Base-by-base conservation (phyloP, 2,797 vertebrate genomes). In the Arctocebus calabarensis region DNA sequence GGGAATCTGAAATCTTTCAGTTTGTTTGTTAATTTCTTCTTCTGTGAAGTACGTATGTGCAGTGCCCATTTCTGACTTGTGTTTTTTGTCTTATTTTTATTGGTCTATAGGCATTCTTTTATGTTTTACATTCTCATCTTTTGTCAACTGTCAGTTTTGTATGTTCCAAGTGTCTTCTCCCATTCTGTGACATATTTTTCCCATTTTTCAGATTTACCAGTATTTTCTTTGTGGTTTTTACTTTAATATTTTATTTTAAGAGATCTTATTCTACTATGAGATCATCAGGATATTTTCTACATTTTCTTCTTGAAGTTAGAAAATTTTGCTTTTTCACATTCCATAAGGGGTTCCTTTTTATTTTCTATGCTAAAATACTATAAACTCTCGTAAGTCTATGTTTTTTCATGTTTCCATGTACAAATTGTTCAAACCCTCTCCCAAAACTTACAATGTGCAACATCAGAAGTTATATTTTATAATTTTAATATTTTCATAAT, bases 201-300 rank as follows among this genome's bases (percentile, higher is more conserved):
- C 43, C 19, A 59, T 93, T 90, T 48, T 74, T 94, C 29, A 92
- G 52, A 57, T 75, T 84, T 91, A 29, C 25, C 12, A 59, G 17
- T 87, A 32, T 91, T 95, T 77, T 94, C 77, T 88, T 79, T 92
- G 78, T 96, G 16, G 57, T 83, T 90, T 95, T 34, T 88, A 37
- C 23, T 83, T 90, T 84, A 61, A 20, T 87, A n/a, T 94, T 66
- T 91, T 94, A 89, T 25, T 96, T 94, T 94, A 88, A 81, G 71
- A 91, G 87, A 17, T 81, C 23, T 77, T 88, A 52, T 37, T n/a
- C 17, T 87, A 17, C 22, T 37, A 7, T 64, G 12, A 93, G 61
- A 0, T 77, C 20, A 66, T 88, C 59, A 91, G 92, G 32, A 70
- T 89, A 20, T 81, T 91, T 97, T 78, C 37, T 57, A 25, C 88